Conservation (phyloP, 2,888 invertebrate species). For the Andrena bucephala region DNA sequence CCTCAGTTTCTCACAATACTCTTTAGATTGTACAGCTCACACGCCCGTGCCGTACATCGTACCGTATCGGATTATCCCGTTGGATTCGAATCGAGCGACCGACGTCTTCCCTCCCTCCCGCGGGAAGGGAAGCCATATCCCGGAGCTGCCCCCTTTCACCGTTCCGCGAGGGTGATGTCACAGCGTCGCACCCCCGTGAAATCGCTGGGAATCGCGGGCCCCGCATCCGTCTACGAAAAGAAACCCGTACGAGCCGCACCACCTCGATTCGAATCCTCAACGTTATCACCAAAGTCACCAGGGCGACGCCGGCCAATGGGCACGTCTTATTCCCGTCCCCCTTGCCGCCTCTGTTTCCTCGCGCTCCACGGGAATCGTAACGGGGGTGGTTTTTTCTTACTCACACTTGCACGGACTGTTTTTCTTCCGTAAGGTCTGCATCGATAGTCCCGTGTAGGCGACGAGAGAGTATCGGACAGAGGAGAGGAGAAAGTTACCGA, state of each 20-base stretch:
- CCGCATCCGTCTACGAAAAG: too few relatives aligned
- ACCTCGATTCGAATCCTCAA: conserved; percentile 31
- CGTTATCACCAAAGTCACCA: conserved; percentile 17
- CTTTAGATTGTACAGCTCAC: background rate
- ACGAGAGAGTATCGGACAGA: conserved; percentile 61
- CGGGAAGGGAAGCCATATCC: conserved; percentile 69
- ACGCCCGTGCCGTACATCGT: background rate
- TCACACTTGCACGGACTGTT: conserved; percentile 97
- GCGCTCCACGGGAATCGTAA: conserved; percentile 4
- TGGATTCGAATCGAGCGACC: conserved; percentile 35
- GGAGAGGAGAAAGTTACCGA: conserved; percentile 53
- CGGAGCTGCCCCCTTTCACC: conserved; percentile 52
- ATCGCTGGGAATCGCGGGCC: background rate
- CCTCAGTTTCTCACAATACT: too few relatives aligned
- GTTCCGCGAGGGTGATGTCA: conserved; percentile 60
- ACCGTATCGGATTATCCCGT: background rate
- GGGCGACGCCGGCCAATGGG: background rate
- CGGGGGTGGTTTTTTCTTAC: conserved; percentile 84
- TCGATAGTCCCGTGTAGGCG: conserved; percentile 82
- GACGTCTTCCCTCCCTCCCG: conserved; percentile 34
- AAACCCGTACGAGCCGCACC: too few relatives aligned
- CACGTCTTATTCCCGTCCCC: too few relatives aligned
- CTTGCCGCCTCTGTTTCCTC: too few relatives aligned
- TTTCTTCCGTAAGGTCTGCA: conserved; percentile 97
- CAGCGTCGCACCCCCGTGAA: conserved; percentile 33